A percentile compares a stretch with the other conserved stretches of the same genome.
Evolutionary conservation across 1,140 invertebrate species (phyloP).

Genomic region (Brachionus calyciflorus): DNA sequence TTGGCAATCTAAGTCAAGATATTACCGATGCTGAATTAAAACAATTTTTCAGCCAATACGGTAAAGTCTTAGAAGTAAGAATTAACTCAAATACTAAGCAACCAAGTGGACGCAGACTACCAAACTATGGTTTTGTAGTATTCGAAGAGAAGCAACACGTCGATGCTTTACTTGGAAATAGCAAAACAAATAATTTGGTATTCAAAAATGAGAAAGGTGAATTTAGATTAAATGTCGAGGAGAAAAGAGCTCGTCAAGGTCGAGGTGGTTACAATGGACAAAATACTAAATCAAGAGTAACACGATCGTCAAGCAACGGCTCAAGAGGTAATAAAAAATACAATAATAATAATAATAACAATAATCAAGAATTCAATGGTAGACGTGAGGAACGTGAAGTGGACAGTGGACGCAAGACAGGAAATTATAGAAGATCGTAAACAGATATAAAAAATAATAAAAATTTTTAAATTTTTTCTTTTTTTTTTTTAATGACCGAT

Average conservation of each 20-base stretch:
- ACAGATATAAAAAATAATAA: slow-evolving; percentile 28
- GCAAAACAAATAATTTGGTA: slow-evolving; percentile 30
- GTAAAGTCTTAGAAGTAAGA: slow-evolving; percentile 38
- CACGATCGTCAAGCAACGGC: slow-evolving; percentile 19
- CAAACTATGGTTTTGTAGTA: slow-evolving; percentile 44
- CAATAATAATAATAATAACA: no score
- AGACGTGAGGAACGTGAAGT: slow-evolving; percentile 5
- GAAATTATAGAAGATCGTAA: slow-evolving; percentile 6
- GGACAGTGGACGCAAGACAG: neutral
- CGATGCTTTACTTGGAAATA: neutral
- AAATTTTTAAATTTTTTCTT: neutral
- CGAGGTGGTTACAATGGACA: neutral
- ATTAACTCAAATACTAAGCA: slow-evolving; percentile 41
- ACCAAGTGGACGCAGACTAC: slow-evolving; percentile 12
- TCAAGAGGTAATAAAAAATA: slow-evolving; percentile 43
- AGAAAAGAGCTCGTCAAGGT: slow-evolving; percentile 36
- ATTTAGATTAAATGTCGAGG: slow-evolving; percentile 39
- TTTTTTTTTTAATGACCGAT: neutral
- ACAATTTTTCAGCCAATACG: slow-evolving; percentile 26
- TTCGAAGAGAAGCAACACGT: slow-evolving; percentile 28
- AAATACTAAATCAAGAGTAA: neutral
- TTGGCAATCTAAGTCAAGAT: slow-evolving; percentile 34
- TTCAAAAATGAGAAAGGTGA: slow-evolving; percentile 43
- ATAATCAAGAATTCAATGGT: slow-evolving; percentile 12
- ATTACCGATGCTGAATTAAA: neutral